These are phyloP conservation scores for Meteorus sp. DNA, from an alignment of 1,140 invertebrate species.

Conservation along the genomic window DNA sequence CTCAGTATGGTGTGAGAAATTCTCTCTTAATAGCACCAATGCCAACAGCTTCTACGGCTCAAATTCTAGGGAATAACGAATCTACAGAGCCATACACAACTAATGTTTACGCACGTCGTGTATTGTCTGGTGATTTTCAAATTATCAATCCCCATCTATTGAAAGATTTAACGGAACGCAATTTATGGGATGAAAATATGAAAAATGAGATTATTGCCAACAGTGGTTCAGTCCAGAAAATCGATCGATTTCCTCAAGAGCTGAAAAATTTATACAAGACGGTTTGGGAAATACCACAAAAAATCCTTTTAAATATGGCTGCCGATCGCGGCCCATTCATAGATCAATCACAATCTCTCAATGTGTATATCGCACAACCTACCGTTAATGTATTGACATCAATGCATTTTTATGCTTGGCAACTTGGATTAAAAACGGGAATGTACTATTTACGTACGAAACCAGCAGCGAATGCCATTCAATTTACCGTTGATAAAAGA, in stretches of 20 bases:
- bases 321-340: conserved; percentile 75
- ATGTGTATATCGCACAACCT: conserved; percentile 71
- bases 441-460: conserved; percentile 77
- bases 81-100: conserved; percentile 98
- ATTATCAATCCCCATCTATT: conserved; percentile 97
- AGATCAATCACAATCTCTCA: conserved; percentile 75
- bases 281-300: conserved; percentile 78
- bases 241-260: conserved; percentile 77
- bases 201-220: conserved; percentile 92
- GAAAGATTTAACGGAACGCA: conserved; percentile 86
- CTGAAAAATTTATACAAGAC: conserved; percentile 72
- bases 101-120: conserved; percentile 93
- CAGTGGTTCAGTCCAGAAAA: conserved; percentile 91
- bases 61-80: conserved; percentile 99
- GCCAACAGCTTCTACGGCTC: conserved; percentile 99
- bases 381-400: conserved; percentile 70
- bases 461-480: conserved; percentile 43
- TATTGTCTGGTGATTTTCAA: conserved; percentile 88
- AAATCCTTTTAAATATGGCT: conserved; percentile 71
- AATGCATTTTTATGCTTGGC: conserved; percentile 79
- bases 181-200: conserved; percentile 96
- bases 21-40: conserved; percentile 95
- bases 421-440: conserved; percentile 73
- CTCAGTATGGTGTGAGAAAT: conserved; percentile 90
- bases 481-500: conserved; percentile 26